Evolutionary conservation across 2,797 vertebrate species (phyloP), one percentile per base, ranked within the genome.

Genomic region (Pelodytes ibericus): DNA sequence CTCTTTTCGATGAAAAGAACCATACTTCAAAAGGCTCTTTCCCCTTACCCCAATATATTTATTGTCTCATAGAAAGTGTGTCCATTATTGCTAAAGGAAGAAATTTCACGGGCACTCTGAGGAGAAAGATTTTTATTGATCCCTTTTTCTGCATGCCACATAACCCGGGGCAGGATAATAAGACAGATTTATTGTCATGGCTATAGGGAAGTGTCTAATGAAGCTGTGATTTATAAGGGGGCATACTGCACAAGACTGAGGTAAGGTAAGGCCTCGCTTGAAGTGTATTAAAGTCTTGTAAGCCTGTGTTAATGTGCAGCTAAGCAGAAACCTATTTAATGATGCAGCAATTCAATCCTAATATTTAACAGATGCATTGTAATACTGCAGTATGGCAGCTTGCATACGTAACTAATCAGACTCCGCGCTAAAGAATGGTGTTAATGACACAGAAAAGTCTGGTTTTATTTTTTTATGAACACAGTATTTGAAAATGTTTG

Each of bases 281-380:
- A 56, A 78, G 56, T 56, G 29, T 61, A 61, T 72, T 72, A 72
- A 67, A 41, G 53, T 27, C 62, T 66, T 78, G 75, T 72, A 72
- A 24, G 3, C 2, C 29, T 73, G 39, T 72, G 56, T 68, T 62
- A 18, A 10, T 27, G 63, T 62, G 64, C 64, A 68, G 3, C 41
- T 24, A 13, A 73, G 71, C 56, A 68, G 71, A 62, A 73, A 69
- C 15, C 10, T 67, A 49, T 8, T 49, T 49, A 33, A 64, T 16
- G 62, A 60, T 68, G 26, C 41, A 63, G 62, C 39, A 71, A 65
- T 59, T 71, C 49, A 29, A 57, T 24, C 13, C 62, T 25, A 65
- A 68, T 78, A 44, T 72, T 67, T 61, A 78, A 60, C 44, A 61
- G 53, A 61, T 56, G 49, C 56, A 72, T 67, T 72, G 70, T 72